Evolutionary conservation across 2,888 invertebrate genomes (phyloP).

Genomic region (Hemaris fuciformis): DNA sequence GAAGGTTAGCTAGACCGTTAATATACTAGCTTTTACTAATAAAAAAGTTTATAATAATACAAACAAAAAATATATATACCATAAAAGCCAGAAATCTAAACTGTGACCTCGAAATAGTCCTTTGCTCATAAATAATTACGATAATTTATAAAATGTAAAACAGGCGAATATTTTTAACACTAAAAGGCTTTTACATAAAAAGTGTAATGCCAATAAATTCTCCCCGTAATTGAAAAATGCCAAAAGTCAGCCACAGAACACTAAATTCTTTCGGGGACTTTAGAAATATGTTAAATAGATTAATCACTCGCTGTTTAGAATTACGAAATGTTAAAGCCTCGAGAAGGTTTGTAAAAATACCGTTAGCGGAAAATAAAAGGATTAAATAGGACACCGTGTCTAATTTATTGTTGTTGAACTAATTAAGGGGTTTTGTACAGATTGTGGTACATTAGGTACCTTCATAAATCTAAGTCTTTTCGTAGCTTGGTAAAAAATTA

Average conservation of each 20-base stretch:
- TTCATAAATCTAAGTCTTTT: conserved; percentile 39
- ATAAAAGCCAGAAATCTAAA: no score
- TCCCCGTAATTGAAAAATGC: not conserved
- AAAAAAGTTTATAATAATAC: no score
- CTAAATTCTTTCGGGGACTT: not conserved
- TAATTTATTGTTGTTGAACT: conserved; percentile 38
- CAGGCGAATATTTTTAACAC: not conserved
- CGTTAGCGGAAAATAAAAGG: conserved; percentile 16
- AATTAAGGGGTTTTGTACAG: conserved; percentile 33
- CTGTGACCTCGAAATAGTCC: not conserved
- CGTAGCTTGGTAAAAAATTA: conserved; percentile 4
- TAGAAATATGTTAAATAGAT: conserved; percentile 7
- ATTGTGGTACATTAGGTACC: conserved; percentile 23
- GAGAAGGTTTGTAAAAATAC: conserved; percentile 2
- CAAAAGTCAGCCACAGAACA: conserved; percentile 1
- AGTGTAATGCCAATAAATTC: not conserved
- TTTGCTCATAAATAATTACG: not conserved
- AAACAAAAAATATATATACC: no score
- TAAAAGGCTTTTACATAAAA: not conserved
- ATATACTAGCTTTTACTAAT: no score
- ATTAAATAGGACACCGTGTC: conserved; percentile 20
- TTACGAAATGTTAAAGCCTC: not conserved
- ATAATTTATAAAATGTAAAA: not conserved
- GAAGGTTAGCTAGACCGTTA: no score
- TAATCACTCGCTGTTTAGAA: conserved; percentile 5